Base-by-base conservation (phyloP, 2,888 invertebrate species). In the Drosophila demipolita region DNA sequence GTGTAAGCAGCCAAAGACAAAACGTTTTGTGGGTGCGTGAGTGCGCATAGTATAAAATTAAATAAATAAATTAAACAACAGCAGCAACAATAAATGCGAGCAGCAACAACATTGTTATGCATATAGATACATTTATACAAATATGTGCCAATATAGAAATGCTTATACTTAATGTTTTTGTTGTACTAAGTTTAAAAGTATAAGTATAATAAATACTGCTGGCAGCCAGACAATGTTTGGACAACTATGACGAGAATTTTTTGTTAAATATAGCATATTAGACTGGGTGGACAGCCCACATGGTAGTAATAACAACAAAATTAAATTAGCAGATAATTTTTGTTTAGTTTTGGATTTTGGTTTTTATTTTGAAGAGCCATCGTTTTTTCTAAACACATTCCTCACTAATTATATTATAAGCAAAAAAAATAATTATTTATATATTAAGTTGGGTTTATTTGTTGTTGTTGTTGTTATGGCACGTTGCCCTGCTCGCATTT, bases 31-130 rank as follows among this genome's bases (percentile, higher is more conserved):
- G 69, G 70, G 88, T 89, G 89, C 83, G 83, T 85, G 86, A 85
- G 87, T 89, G 89, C 77, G 80, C 83, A 86, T 86, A 86, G 88
- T 89, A 85, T 89, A 82, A 85, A 87, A 82, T 89, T 78, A 85
- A 89, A 85, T 78, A 82, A 84, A 80, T 79, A 76, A 83, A 70
- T 70, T 74, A 75, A 78, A 80, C 74, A 81, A 68, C 68, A 65
- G 54, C 68, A 65, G 52, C 69, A 67, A 64, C 35, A 71, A 64
- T 52, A 61, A 59, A 68, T 65, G 75, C 75, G 75, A 80, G 74
- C 69, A 72, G 70, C 77, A 76, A 75, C 66, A 83, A 75, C 64
- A 66, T 67, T 66, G 61, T 59, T 78, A 52, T 75, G 73, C 82
- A 68, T 66, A 61, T 78, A 67, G 40, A 72, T 42, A 57, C 26